Base-by-base conservation (phyloP, 2,888 invertebrate species). In the Clistopyga incitator region DNA sequence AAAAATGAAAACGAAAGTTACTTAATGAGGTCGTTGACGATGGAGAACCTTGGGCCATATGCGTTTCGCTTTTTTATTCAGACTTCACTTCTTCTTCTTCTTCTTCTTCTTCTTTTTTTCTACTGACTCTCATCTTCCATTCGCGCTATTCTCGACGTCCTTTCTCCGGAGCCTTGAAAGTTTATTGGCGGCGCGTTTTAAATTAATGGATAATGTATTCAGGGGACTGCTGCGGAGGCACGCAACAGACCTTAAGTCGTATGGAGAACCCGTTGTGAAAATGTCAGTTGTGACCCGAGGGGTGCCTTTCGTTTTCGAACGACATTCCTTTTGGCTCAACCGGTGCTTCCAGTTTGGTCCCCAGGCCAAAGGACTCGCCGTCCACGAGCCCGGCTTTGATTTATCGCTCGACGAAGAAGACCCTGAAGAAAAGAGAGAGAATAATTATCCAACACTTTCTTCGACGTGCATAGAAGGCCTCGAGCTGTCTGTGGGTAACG, bases 241-340 rank as follows among this genome's bases (percentile, higher is more conserved):
- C 71, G 42, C 38, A 56, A 71, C 23, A 11, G 29, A 29, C 67
- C 47, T 75, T 47, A 78, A 74, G 76, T 71, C 70, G 75, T 75
- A 79, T 74, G 76, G 78, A 42, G 78, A 82, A 76, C 72, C 18
- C 52, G 52, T 76, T 78, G 77, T 74, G 68, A 86, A 81, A 89
- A 88, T 88, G 88, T 87, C 88, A 87, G 81, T 74, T 15, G 56
- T 78, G 84, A 81, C 83, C 81, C 47, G 85, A 23, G 81, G 74
- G 80, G 72, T 82, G 45, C 83, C 88, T 89, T 88, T 89, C 88
- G 85, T 88, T 89, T 89, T 89, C 81, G 81, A 84, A 85, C 84
- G 38, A 65, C 87, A 86, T 87, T 89, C 84, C 85, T 82, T 77
- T 64, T 56, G 56, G 42, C 45, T 52, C 52, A 18, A 52, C 29